These are phyloP conservation scores for Scytalopus superciliaris DNA, from an alignment of 2,113 vertebrate genomes.

Conservation along the genomic window DNA sequence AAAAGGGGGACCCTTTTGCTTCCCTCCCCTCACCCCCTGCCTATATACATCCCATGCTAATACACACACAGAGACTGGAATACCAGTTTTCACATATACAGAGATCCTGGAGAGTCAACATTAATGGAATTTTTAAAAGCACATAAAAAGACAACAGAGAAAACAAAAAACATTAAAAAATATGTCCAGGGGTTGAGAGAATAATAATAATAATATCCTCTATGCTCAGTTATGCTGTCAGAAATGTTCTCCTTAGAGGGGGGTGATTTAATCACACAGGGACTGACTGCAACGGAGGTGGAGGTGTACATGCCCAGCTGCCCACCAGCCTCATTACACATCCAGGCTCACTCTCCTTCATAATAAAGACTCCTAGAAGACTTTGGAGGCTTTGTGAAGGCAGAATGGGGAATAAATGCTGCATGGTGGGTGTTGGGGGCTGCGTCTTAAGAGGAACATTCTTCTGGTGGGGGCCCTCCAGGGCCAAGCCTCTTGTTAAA, in stretches of 20 bases:
- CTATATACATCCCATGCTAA: too few relatives aligned
- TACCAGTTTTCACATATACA: neutral
- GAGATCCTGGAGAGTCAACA: neutral
- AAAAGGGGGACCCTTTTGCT: neutral
- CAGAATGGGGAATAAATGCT: neutral
- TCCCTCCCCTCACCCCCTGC: fast-evolving
- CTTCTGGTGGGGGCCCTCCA: neutral
- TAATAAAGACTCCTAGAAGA: neutral
- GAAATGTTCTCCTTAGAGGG: fast-evolving
- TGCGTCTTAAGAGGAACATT: neutral
- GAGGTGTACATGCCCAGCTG: neutral
- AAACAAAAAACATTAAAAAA: neutral
- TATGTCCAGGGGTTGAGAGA: neutral
- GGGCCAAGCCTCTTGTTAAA: too few relatives aligned
- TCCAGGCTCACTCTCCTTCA: neutral
- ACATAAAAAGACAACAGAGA: neutral
- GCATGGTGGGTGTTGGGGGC: fast-evolving
- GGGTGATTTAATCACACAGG: fast-evolving
- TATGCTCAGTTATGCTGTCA: neutral
- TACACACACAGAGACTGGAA: neutral
- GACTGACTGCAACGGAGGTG: fast-evolving
- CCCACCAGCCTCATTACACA: neutral
- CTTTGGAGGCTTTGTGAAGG: neutral
- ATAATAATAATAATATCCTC: neutral
- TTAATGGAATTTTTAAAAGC: neutral